A percentile compares a stretch with the other conserved stretches of the same genome.
Evolutionary conservation across 1,140 invertebrate species (phyloP).

Genomic region (Drosophila nikananu): DNA sequence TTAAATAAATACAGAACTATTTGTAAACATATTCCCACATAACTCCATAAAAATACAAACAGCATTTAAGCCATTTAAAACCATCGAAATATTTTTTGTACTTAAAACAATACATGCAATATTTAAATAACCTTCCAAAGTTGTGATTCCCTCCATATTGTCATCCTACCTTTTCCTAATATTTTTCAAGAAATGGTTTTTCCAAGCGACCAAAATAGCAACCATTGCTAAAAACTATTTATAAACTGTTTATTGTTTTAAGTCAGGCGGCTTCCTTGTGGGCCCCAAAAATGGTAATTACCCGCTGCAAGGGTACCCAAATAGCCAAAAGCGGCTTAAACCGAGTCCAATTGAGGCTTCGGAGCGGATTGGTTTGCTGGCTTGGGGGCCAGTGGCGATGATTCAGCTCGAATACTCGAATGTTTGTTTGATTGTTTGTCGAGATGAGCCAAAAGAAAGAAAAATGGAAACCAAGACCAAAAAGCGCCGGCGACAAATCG

Average conservation of each 20-base stretch:
- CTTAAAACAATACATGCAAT: not conserved
- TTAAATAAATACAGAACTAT: not conserved
- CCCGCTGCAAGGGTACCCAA: slow-evolving; percentile 26
- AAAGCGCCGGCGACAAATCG: slow-evolving; percentile 43
- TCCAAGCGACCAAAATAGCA: not conserved
- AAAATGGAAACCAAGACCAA: slow-evolving; percentile 10
- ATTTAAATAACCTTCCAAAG: not conserved
- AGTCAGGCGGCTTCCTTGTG: slow-evolving; percentile 13
- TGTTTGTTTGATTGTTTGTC: slow-evolving; percentile 62
- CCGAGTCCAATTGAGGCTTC: slow-evolving; percentile 63
- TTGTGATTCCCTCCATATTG: not conserved
- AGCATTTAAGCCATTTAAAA: not conserved
- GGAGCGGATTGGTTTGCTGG: slow-evolving; percentile 43
- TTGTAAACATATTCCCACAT: not conserved
- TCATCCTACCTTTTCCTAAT: not conserved
- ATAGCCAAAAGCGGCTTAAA: slow-evolving; percentile 69
- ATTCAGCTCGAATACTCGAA: slow-evolving; percentile 61
- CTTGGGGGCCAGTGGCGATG: slow-evolving; percentile 55
- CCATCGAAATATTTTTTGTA: too few relatives aligned
- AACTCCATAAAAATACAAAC: too few relatives aligned
- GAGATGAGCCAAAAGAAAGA: slow-evolving; percentile 59
- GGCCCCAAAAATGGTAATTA: not conserved
- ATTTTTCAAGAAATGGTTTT: not conserved
- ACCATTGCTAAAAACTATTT: slow-evolving; percentile 1
- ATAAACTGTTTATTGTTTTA: slow-evolving; percentile 16